A percentile compares a stretch with the other conserved stretches of the same genome.
Evolutionary conservation across 1,140 invertebrate species (phyloP).

Genomic region (Scaptomyza graminum): DNA sequence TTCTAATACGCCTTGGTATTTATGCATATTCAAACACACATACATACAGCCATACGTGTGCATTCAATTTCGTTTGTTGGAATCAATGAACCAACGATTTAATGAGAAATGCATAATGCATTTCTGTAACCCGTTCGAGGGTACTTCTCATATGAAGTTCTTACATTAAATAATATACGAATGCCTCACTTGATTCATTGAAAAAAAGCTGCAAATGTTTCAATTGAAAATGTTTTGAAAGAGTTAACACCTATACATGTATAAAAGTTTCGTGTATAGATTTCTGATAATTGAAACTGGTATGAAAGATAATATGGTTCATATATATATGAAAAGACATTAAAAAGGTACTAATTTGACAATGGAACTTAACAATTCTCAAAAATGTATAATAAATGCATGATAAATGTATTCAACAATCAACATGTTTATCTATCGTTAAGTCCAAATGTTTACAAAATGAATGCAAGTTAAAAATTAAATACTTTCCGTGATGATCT

Average conservation of each 20-base stretch:
- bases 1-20: slow-evolving; percentile 56
- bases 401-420: no score
- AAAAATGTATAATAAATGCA: no score
- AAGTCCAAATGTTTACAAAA: no score
- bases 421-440: no score
- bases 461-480: no score
- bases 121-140: slow-evolving; percentile 8
- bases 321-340: no score
- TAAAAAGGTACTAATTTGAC: no score
- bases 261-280: no score
- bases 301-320: no score
- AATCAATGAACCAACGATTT: slow-evolving; percentile 74
- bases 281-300: no score
- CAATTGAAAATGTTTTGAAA: slow-evolving; percentile 61
- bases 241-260: neutral
- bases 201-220: slow-evolving; percentile 54
- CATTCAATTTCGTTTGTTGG: slow-evolving; percentile 75
- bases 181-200: slow-evolving; percentile 62
- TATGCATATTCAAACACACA: slow-evolving; percentile 24
- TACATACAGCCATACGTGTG: slow-evolving; percentile 32
- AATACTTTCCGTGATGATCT: no score
- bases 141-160: slow-evolving; percentile 29
- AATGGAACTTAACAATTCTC: no score
- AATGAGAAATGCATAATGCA: slow-evolving; percentile 62
- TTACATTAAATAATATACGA: slow-evolving; percentile 26